Conservation (phyloP, 2,888 invertebrate genomes). For the Myopa tessellatipennis region DNA sequence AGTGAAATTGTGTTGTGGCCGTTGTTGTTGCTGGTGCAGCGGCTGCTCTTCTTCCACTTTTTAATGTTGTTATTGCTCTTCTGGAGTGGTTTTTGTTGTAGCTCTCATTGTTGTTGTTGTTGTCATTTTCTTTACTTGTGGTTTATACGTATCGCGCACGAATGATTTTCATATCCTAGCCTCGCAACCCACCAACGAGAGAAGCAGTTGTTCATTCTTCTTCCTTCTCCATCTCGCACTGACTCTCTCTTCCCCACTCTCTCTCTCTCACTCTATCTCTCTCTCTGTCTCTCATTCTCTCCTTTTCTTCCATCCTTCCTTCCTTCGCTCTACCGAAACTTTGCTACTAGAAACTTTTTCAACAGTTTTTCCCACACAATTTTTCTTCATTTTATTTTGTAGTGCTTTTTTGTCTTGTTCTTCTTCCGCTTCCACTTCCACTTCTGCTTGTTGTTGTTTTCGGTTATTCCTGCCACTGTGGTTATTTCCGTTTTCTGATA, state of each 20-base stretch:
- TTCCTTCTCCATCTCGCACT: not conserved
- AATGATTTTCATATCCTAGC: constrained; percentile 9
- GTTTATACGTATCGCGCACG: constrained; percentile 10
- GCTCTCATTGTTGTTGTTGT: not conserved
- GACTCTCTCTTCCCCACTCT: not conserved
- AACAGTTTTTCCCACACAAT: constrained; percentile 1
- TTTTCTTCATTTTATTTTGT: constrained; percentile 12
- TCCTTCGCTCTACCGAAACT: not conserved
- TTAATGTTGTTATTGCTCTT: constrained; percentile 13
- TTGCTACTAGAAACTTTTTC: constrained; percentile 2
- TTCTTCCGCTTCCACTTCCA: not conserved
- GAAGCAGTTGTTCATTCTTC: not conserved
- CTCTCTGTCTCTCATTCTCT: not conserved
- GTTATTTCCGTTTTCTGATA: constrained; percentile 14
- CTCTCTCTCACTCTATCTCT: not conserved
- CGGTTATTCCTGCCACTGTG: not conserved
- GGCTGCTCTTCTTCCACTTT: not conserved
- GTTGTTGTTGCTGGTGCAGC: not conserved
- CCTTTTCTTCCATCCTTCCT: no score
- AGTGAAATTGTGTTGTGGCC: constrained; percentile 21
- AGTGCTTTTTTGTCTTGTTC: not conserved
- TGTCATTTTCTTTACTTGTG: constrained; percentile 10
- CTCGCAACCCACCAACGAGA: not conserved
- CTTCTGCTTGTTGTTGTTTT: not conserved
- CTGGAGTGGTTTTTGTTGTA: not conserved